phyloP scores from a whole-genome alignment of 1,140 invertebrate species.

The Berghia stephanieae region DNA sequence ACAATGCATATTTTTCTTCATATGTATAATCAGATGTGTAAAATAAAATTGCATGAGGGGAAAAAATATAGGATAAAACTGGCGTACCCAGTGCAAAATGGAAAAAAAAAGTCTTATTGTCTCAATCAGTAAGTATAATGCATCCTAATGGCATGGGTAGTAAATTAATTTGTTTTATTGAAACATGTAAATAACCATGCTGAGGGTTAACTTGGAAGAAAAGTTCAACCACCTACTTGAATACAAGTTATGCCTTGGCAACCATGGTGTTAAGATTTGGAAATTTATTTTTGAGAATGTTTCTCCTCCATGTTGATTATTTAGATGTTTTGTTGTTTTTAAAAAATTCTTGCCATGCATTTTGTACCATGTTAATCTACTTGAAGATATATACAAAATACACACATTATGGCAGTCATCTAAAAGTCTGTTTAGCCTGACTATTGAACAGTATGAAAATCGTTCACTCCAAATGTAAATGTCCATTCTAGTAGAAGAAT shows the following conservation, averaged over 20 bases:
- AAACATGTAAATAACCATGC: background rate
- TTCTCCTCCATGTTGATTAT: background rate
- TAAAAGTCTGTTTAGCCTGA: no score
- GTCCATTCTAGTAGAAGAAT: no score
- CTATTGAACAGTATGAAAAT: no score
- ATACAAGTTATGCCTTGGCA: background rate
- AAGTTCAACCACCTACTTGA: background rate
- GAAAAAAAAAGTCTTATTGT: background rate
- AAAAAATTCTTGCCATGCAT: no score
- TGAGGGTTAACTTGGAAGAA: background rate
- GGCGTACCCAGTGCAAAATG: no score
- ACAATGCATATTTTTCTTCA: background rate
- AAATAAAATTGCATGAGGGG: background rate
- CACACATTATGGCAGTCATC: no score
- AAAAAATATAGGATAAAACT: no score
- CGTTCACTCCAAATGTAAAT: no score
- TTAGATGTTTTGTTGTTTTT: slow-evolving; percentile 4
- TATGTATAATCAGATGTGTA: background rate
- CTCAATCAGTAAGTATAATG: background rate
- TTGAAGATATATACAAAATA: no score
- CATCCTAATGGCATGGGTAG: background rate
- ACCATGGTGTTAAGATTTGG: background rate
- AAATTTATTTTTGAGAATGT: background rate
- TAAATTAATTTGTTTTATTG: background rate
- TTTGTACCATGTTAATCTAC: no score